These are phyloP conservation scores for Madoqua kirkii DNA, from an alignment of 2,113 vertebrate species.

Conservation along the genomic window DNA sequence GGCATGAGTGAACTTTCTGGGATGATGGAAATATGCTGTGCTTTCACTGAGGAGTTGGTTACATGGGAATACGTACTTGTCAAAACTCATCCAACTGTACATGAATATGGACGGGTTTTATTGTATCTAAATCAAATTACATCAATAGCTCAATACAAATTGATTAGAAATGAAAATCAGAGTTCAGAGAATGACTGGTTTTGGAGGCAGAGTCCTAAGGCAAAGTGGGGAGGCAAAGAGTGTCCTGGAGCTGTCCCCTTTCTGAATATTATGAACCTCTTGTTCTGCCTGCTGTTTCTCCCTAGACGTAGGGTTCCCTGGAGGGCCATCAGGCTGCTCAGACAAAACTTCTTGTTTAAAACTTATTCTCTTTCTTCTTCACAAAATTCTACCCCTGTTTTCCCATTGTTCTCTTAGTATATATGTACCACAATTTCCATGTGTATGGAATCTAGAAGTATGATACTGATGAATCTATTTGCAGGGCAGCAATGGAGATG, in stretches of 20 bases:
- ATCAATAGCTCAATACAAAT: not conserved
- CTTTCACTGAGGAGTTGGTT: not conserved
- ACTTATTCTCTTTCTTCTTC: not conserved
- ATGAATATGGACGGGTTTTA: not conserved
- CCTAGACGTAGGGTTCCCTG: not conserved
- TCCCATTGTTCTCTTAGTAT: not conserved
- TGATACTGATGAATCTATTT: not conserved
- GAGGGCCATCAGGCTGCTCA: not conserved
- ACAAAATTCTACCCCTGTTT: not conserved
- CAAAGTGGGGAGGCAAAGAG: not conserved
- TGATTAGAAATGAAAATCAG: not conserved
- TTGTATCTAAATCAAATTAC: not conserved
- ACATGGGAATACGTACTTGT: not conserved
- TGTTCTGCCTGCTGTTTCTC: not conserved
- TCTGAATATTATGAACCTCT: not conserved
- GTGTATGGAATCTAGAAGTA: not conserved
- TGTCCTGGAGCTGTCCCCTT: not conserved
- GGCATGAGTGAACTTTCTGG: not conserved
- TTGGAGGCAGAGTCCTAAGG: not conserved
- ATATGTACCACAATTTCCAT: not conserved
- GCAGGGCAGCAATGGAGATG: not conserved
- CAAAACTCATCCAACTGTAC: not conserved
- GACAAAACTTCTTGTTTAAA: not conserved
- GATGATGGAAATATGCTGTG: not conserved
- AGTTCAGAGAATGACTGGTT: not conserved